Evolutionary conservation across 2,113 vertebrate genomes (phyloP).

Genomic region (Apodemus speciosus): DNA sequence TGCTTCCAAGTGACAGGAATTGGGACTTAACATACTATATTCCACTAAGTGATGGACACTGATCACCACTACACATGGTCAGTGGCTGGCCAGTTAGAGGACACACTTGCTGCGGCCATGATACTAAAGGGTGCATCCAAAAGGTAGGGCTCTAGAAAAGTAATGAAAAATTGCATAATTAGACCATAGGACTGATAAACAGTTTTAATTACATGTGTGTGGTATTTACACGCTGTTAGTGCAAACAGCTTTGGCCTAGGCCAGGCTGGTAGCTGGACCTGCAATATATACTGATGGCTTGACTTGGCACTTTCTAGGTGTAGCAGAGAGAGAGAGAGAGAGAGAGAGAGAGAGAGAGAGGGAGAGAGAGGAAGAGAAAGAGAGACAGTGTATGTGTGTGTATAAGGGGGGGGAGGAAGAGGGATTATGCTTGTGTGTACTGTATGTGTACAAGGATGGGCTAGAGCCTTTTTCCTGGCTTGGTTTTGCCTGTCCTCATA

Average conservation of each 20-base stretch:
- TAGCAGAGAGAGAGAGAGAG: too few species aligned
- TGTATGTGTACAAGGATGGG: neutral
- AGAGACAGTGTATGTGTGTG: too few species aligned
- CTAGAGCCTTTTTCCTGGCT: neutral
- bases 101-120: neutral
- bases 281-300: neutral
- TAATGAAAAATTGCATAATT: neutral
- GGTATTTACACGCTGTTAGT: neutral
- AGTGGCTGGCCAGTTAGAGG: fast-evolving
- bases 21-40: too few species aligned
- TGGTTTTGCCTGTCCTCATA: neutral
- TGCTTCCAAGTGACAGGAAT: neutral
- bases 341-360: too few species aligned
- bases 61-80: neutral
- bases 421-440: neutral
- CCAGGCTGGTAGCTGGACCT: neutral
- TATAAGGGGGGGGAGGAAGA: too few species aligned
- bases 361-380: too few species aligned
- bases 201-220: fast-evolving
- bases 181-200: neutral
- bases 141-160: neutral
- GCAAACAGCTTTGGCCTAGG: neutral
- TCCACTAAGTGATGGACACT: neutral
- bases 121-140: too few species aligned
- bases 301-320: neutral